Evolutionary conservation across 2,113 vertebrate species (phyloP).

Genomic region (Aptenodytes forsteri): DNA sequence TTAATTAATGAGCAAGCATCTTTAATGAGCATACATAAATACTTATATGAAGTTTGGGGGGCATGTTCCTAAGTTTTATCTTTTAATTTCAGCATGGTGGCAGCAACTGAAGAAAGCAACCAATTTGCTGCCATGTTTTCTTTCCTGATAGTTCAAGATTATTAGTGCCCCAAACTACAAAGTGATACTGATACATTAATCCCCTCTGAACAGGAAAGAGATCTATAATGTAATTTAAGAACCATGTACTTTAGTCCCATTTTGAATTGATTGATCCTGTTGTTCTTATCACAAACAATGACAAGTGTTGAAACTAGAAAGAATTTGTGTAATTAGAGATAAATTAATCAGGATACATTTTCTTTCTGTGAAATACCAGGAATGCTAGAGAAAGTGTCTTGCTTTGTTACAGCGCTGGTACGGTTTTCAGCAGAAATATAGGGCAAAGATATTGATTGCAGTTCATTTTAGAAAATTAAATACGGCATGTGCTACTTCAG

Average conservation of each 20-base stretch:
- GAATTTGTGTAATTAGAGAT: slow-evolving; percentile 27
- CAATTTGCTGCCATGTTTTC: slow-evolving; percentile 18
- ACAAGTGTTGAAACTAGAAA: slow-evolving; percentile 20
- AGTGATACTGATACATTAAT: slow-evolving; percentile 44
- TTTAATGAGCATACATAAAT: slow-evolving; percentile 20
- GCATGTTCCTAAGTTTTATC: neutral
- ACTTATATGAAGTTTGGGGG: neutral
- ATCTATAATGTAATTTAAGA: slow-evolving; percentile 59
- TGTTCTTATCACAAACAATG: slow-evolving; percentile 28
- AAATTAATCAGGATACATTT: slow-evolving; percentile 41
- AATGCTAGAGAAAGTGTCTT: neutral
- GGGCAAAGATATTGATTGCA: neutral
- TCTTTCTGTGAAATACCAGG: slow-evolving; percentile 8
- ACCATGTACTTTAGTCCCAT: neutral
- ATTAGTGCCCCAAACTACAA: slow-evolving; percentile 34
- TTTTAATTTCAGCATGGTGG: slow-evolving; percentile 12
- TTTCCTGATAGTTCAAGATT: slow-evolving; percentile 45
- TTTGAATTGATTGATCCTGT: slow-evolving; percentile 52
- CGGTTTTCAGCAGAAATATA: neutral
- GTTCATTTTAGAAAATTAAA: slow-evolving; percentile 38
- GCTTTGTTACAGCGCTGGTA: neutral
- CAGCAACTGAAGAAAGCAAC: slow-evolving; percentile 23
- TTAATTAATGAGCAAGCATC: slow-evolving; percentile 29
- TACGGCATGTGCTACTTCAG: neutral
- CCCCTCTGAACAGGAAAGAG: slow-evolving; percentile 17